Evolutionary conservation across 2,113 vertebrate genomes (phyloP).

Genomic region (cattle (Bos taurus)): ARS-UCD2.0 NC_037339.1:67633001-67633500

Average conservation of each 20-base stretch:
- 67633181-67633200: conserved; percentile 29
- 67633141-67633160: conserved; percentile 12
- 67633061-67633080: conserved; percentile 39
- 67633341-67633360: conserved; percentile 61
- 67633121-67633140: conserved; percentile 30
- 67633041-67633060: conserved; percentile 32
- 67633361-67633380: conserved; percentile 60
- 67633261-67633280: conserved; percentile 61
- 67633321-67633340: conserved; percentile 59
- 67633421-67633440: not conserved
- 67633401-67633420: not conserved
- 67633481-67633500: not conserved
- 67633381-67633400: conserved; percentile 44
- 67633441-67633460: not conserved
- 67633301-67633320: conserved; percentile 54
- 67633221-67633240: conserved; percentile 31
- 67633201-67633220: conserved; percentile 53
- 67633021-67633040: conserved; percentile 16
- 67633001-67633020: conserved; percentile 8
- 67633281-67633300: conserved; percentile 36
- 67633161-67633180: not conserved
- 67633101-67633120: conserved; percentile 24
- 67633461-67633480: not conserved
- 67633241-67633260: conserved; percentile 61
- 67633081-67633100: conserved; percentile 55